These are phyloP conservation scores for Lithobates pipiens DNA, from an alignment of 2,797 vertebrate species.

Conservation along the genomic window DNA sequence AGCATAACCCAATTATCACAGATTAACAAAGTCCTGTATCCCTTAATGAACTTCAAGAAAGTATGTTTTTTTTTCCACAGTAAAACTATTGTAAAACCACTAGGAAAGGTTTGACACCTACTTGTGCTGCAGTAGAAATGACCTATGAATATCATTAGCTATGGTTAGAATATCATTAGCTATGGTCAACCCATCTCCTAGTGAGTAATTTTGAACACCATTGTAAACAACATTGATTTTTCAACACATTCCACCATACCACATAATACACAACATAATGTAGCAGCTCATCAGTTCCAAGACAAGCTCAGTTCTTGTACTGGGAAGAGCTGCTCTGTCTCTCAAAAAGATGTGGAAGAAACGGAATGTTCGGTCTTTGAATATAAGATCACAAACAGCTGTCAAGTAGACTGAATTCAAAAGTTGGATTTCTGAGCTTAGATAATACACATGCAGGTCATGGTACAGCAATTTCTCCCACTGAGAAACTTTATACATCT, in stretches of 20 bases:
- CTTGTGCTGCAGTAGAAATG: neutral
- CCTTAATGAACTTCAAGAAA: neutral
- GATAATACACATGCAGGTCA: constrained; percentile 14
- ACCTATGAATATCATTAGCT: neutral
- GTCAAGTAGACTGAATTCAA: constrained; percentile 31
- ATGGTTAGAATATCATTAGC: no score
- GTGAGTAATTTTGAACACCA: neutral
- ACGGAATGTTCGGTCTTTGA: constrained; percentile 29
- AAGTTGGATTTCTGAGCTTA: constrained; percentile 13
- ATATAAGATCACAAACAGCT: constrained; percentile 44
- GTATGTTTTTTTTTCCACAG: neutral
- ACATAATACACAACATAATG: constrained; percentile 26
- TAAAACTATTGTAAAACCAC: neutral
- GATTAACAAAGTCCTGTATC: no score
- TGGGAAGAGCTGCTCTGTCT: constrained; percentile 21
- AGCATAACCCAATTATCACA: no score
- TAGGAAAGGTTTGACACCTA: neutral
- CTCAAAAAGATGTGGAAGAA: constrained; percentile 11
- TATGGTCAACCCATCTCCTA: neutral
- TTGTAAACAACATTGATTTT: constrained; percentile 10
- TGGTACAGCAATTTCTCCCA: neutral
- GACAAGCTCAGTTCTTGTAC: constrained; percentile 23
- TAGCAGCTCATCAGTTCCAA: constrained; percentile 9
- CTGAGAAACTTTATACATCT: constrained; percentile 16
- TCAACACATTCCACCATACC: neutral